A percentile compares a stretch with the other conserved stretches of the same genome.
Evolutionary conservation across 92 coral and sea anemone genomes (phyloP).

Genomic region (Phenganax subtilis): DNA sequence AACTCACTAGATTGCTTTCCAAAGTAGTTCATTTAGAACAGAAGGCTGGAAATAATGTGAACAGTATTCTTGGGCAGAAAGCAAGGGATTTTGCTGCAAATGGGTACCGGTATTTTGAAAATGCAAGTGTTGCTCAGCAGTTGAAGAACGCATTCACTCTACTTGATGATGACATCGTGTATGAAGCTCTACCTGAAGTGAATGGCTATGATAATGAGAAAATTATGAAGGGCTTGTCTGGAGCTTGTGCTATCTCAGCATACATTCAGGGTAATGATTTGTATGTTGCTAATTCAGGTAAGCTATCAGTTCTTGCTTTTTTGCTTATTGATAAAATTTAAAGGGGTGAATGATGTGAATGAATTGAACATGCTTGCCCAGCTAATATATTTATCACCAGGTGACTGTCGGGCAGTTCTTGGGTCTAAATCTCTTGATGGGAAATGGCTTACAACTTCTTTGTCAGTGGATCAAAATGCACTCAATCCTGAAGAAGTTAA

Average conservation of each 20-base stretch:
- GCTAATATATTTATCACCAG: constrained; percentile 41
- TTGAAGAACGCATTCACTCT: constrained; percentile 77
- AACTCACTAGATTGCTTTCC: constrained; percentile 9
- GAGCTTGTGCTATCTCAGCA: constrained; percentile 88
- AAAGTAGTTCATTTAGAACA: background rate
- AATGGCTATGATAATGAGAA: constrained; percentile 47
- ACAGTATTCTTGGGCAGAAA: constrained; percentile 2
- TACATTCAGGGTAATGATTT: constrained; percentile 69
- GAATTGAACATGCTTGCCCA: no score
- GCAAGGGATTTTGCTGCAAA: constrained; percentile 9
- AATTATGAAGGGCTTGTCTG: constrained; percentile 90
- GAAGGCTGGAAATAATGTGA: background rate
- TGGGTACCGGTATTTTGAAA: constrained; percentile 27
- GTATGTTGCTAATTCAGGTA: constrained; percentile 84
- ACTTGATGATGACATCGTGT: constrained; percentile 82
- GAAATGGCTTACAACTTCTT: constrained; percentile 73
- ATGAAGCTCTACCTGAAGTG: constrained; percentile 78
- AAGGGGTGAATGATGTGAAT: no score
- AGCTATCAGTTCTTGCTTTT: background rate
- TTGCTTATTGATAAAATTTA: no score
- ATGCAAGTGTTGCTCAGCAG: constrained; percentile 55
- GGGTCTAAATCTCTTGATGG: constrained; percentile 75
- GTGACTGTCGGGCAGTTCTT: constrained; percentile 94
- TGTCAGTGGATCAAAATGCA: constrained; percentile 81
- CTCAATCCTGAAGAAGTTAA: constrained; percentile 63